Base-by-base conservation (phyloP, 2,797 vertebrate species). In the Lutjanus campechanus region DNA sequence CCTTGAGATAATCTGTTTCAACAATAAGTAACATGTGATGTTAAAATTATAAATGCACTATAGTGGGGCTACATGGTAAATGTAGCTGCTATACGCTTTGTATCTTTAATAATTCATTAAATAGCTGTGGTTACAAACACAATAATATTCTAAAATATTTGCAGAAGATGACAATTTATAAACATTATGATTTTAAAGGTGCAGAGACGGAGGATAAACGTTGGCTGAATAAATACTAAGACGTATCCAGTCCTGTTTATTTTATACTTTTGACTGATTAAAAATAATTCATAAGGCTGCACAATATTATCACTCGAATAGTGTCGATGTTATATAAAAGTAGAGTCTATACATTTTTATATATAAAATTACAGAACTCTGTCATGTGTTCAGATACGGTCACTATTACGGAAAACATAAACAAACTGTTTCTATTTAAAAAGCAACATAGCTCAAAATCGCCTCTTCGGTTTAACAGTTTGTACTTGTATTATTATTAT, bases 1-100 rank as follows among this genome's bases (percentile, higher is more conserved):
- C 68, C 81, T 64, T 80, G 22, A 82, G 61, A 89, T 90, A 17
- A 90, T 85, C 71, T 73, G 20, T 47, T 19, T 36, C 66, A 78
- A 58, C 69, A 62, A 66, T 68, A 44, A 82, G 56, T 56, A 12
- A 58, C 59, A 55, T 62, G 66, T 82, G 58, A 81, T 17, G 70
- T 74, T 69, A 25, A 75, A 85, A 85, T 51, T 3, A 59, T 46
- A 53, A 67, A 71, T 19, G 25, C 17, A 51, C 9, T 2, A 12
- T 15, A 69, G 64, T 15, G 67, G 64, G 11, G 11, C 11, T 11
- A 40, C 44, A 56, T 40, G 53, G 11, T 44, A 36, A 46, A 58
- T 40, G 29, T 13, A 61, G 66, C 41, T 60, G 3, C 44, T 51
- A 8, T 25, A 51, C 4, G 69, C 46, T 16, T 15, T 76, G 59